Evolutionary conservation across 2,113 vertebrate genomes (phyloP).

Genomic region (Pseudonaja textilis): DNA sequence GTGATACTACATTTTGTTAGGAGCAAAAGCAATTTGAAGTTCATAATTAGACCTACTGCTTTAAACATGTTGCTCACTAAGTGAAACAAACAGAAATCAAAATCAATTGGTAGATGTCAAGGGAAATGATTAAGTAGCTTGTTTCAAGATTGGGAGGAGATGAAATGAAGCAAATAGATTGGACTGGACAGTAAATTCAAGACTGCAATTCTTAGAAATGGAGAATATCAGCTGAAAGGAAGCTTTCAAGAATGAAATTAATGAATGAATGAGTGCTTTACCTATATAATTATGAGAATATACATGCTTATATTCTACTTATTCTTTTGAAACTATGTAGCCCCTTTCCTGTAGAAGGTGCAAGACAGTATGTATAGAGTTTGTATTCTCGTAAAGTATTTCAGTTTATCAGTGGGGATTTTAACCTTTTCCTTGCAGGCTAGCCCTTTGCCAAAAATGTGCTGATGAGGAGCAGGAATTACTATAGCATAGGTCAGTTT

Average conservation of each 20-base stretch:
- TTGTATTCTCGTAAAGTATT: not conserved
- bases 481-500: constrained; percentile 8
- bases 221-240: not conserved
- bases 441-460: not conserved
- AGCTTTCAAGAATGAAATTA: not conserved
- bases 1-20: not conserved
- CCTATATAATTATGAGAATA: not conserved
- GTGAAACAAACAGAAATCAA: not conserved
- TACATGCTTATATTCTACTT: not conserved
- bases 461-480: constrained; percentile 3
- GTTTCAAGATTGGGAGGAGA: not conserved
- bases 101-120: not conserved
- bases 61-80: not conserved
- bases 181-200: not conserved
- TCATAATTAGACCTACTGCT: not conserved
- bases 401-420: not conserved
- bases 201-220: not conserved
- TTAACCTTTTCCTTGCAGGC: not conserved
- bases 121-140: not conserved
- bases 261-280: not conserved
- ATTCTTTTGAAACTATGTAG: not conserved
- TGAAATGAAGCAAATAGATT: not conserved
- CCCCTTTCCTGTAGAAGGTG: not conserved
- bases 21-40: not conserved
- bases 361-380: not conserved